phyloP scores from a whole-genome alignment of 2,113 vertebrate species.

The Indicator maculatus region DNA sequence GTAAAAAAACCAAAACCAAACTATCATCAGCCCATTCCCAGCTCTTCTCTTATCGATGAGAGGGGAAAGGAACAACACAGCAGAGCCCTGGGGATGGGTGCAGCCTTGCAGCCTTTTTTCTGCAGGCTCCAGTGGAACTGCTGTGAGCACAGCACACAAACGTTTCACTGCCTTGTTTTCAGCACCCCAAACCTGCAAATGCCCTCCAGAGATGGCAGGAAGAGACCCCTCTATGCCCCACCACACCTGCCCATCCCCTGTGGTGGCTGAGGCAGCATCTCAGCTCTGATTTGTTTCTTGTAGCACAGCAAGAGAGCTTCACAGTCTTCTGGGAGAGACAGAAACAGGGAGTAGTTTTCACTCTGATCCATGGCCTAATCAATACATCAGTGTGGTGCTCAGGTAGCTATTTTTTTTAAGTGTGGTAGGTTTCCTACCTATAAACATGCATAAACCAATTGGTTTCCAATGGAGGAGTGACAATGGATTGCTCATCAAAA shows the following conservation, averaged over 20 bases:
- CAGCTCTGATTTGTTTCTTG: background rate
- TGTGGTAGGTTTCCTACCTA: background rate
- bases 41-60: slow-evolving; percentile 33
- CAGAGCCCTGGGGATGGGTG: background rate
- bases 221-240: too few relatives aligned
- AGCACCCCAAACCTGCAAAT: background rate
- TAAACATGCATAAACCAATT: background rate
- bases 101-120: background rate
- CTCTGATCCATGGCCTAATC: background rate
- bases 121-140: background rate
- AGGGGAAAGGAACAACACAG: background rate
- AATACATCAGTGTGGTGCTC: background rate
- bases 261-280: background rate
- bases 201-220: background rate
- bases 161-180: background rate
- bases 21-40: background rate
- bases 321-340: background rate
- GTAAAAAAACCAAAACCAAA: background rate
- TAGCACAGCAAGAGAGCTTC: background rate
- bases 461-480: background rate
- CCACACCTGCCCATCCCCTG: background rate
- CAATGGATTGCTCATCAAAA: background rate
- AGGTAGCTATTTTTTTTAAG: background rate
- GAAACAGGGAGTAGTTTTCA: background rate
- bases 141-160: background rate